phyloP scores from a whole-genome alignment of 2,888 invertebrate genomes.

The Tricholauxania praeusta region DNA sequence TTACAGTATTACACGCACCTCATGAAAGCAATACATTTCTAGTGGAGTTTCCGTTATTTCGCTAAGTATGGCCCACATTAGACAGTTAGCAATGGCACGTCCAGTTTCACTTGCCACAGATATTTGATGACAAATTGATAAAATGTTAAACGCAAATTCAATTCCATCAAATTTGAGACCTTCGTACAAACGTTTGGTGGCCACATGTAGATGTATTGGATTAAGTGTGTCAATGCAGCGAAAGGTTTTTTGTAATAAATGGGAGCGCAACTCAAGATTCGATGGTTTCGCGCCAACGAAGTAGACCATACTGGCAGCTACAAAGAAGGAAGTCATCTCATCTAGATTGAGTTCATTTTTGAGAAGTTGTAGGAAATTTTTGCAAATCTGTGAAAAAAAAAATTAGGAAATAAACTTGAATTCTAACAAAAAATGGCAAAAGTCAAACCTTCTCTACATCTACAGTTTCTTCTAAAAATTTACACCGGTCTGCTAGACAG shows the following conservation, averaged over 20 bases:
- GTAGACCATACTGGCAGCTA: slow-evolving; percentile 47
- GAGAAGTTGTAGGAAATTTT: slow-evolving; percentile 44
- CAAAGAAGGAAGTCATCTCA: slow-evolving; percentile 51
- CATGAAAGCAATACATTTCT: slow-evolving; percentile 52
- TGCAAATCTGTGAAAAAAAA: slow-evolving; percentile 73
- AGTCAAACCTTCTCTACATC: slow-evolving; percentile 42
- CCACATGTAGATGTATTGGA: slow-evolving; percentile 53
- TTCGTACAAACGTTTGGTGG: slow-evolving; percentile 50
- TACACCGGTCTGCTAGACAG: slow-evolving; percentile 42
- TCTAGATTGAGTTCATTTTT: slow-evolving; percentile 50
- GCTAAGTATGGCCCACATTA: slow-evolving; percentile 51
- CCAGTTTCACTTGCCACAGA: slow-evolving; percentile 51
- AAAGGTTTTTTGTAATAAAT: slow-evolving; percentile 52
- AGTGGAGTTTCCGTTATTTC: slow-evolving; percentile 49
- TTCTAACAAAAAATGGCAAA: neutral
- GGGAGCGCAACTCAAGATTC: slow-evolving; percentile 49
- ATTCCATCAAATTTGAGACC: slow-evolving; percentile 46
- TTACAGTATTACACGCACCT: slow-evolving; percentile 39
- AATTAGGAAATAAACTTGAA: neutral
- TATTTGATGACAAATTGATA: slow-evolving; percentile 51
- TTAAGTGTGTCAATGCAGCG: slow-evolving; percentile 51
- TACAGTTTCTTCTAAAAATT: slow-evolving; percentile 37
- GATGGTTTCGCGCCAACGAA: slow-evolving; percentile 45
- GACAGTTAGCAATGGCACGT: slow-evolving; percentile 50
- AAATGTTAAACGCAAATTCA: slow-evolving; percentile 47